Evolutionary conservation across 2,888 invertebrate species (phyloP).

Genomic region (Hofmannophila pseudospretella): DNA sequence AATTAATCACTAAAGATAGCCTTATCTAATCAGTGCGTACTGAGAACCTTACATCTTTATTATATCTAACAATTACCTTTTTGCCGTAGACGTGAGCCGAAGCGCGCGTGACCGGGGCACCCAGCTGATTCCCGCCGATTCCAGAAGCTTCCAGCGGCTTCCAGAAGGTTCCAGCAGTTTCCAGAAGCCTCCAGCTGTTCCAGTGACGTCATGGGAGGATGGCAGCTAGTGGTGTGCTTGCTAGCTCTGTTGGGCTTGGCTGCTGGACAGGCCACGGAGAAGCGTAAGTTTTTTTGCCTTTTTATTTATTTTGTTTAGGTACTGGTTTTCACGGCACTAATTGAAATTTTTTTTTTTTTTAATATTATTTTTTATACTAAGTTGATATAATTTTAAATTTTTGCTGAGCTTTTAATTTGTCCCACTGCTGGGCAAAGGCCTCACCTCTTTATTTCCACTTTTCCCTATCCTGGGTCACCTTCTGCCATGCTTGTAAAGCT

Average conservation of each 20-base stretch:
- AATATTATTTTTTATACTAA: too few species aligned
- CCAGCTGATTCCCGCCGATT: slow-evolving; percentile 5
- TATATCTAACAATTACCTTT: slow-evolving; percentile 40
- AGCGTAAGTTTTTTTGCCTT: slow-evolving; percentile 38
- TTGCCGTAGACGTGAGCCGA: slow-evolving; percentile 48
- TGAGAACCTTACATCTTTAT: slow-evolving; percentile 21
- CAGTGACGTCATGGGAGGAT: slow-evolving; percentile 19
- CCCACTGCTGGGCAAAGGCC: too few species aligned
- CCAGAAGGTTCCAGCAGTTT: neutral
- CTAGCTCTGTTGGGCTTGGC: slow-evolving; percentile 35
- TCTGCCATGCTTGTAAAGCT: too few species aligned
- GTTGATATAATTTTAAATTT: too few species aligned
- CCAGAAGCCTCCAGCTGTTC: neutral
- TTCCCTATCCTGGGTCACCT: too few species aligned
- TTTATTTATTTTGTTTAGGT: too few species aligned
- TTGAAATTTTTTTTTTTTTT: neutral
- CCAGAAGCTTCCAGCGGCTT: neutral
- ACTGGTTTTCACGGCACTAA: too few species aligned
- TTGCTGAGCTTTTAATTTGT: too few species aligned
- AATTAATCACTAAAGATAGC: slow-evolving; percentile 59
- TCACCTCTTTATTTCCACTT: too few species aligned
- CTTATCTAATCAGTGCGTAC: slow-evolving; percentile 34
- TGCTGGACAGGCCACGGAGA: slow-evolving; percentile 46
- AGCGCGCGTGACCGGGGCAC: slow-evolving; percentile 26
- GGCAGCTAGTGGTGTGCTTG: slow-evolving; percentile 26